Evolutionary conservation across 2,888 invertebrate species (phyloP).

Genomic region (Drosophila nigricruria): DNA sequence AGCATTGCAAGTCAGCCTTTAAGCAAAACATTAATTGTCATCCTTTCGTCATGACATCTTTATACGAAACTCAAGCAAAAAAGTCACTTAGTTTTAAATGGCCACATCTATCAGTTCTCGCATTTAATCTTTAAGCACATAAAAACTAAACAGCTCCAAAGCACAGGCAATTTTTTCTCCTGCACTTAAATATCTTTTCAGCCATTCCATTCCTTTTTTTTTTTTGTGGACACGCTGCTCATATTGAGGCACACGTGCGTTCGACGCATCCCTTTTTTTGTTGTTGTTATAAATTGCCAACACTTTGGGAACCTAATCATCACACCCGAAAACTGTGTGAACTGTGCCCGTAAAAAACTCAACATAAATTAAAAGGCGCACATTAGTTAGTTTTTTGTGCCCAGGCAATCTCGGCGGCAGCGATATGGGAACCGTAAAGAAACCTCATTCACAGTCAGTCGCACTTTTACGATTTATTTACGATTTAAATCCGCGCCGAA

Average conservation of each 20-base stretch:
- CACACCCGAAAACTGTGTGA: conserved; percentile 34
- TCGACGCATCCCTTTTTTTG: not conserved
- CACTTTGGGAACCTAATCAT: conserved; percentile 55
- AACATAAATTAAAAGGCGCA: conserved; percentile 71
- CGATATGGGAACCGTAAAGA: conserved; percentile 21
- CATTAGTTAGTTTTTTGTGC: conserved; percentile 69
- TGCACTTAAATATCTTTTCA: not conserved
- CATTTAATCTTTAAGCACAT: conserved; percentile 27
- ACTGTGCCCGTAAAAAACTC: conserved; percentile 48
- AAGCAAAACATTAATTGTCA: not conserved
- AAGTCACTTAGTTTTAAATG: not conserved
- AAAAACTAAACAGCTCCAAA: conserved; percentile 25
- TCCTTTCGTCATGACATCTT: not conserved
- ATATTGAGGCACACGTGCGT: conserved; percentile 41
- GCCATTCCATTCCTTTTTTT: not conserved
- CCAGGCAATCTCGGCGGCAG: conserved; percentile 33
- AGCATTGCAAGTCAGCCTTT: not conserved
- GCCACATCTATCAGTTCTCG: not conserved
- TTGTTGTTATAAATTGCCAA: conserved; percentile 44
- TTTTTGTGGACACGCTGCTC: conserved; percentile 13
- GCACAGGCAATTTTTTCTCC: conserved; percentile 6
- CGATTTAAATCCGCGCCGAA: conserved; percentile 55
- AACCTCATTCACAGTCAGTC: conserved; percentile 43
- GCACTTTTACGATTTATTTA: conserved; percentile 64
- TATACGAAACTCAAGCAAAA: not conserved